A percentile compares a stretch with the other conserved stretches of the same genome.
Evolutionary conservation across 2,797 vertebrate genomes (phyloP).

Genomic region (Brachymystax lenok): DNA sequence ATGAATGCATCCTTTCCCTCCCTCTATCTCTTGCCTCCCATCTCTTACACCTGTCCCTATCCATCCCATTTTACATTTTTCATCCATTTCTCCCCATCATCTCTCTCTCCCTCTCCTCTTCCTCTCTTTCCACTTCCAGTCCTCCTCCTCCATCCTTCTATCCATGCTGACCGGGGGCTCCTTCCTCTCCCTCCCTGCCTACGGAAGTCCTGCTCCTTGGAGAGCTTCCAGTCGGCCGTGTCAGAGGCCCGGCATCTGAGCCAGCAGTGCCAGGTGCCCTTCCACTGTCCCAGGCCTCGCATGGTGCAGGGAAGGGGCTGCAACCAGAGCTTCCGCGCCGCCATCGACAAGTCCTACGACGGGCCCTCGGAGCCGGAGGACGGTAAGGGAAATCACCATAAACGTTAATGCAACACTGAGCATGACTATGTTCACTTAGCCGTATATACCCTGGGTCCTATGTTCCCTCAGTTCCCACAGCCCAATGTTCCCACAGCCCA

Average conservation of each 20-base stretch:
- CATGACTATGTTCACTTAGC: background rate
- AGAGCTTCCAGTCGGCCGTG: slow-evolving; percentile 93
- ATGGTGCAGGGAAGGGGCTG: slow-evolving; percentile 88
- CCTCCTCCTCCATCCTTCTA: background rate
- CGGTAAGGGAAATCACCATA: slow-evolving; percentile 66
- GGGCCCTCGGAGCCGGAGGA: slow-evolving; percentile 90
- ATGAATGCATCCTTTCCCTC: slow-evolving; percentile 7
- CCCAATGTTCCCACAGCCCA: too few relatives aligned
- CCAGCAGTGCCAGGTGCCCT: slow-evolving; percentile 81
- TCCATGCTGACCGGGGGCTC: slow-evolving; percentile 1
- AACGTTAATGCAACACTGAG: background rate
- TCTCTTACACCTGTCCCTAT: background rate
- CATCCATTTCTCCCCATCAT: slow-evolving; percentile 12
- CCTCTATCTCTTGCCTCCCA: background rate
- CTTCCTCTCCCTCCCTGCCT: slow-evolving; percentile 47
- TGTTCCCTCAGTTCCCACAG: too few relatives aligned
- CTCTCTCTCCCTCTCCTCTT: slow-evolving; percentile 1
- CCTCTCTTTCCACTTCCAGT: slow-evolving; percentile 11
- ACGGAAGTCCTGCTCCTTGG: slow-evolving; percentile 95
- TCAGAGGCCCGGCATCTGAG: slow-evolving; percentile 84
- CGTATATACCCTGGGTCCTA: too few relatives aligned
- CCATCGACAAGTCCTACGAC: slow-evolving; percentile 96
- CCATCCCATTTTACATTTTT: background rate
- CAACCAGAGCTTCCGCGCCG: slow-evolving; percentile 92
- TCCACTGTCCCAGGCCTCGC: slow-evolving; percentile 85